These are phyloP conservation scores for Chelon auratus DNA, from an alignment of 2,797 vertebrate species.

Conservation along the genomic window DNA sequence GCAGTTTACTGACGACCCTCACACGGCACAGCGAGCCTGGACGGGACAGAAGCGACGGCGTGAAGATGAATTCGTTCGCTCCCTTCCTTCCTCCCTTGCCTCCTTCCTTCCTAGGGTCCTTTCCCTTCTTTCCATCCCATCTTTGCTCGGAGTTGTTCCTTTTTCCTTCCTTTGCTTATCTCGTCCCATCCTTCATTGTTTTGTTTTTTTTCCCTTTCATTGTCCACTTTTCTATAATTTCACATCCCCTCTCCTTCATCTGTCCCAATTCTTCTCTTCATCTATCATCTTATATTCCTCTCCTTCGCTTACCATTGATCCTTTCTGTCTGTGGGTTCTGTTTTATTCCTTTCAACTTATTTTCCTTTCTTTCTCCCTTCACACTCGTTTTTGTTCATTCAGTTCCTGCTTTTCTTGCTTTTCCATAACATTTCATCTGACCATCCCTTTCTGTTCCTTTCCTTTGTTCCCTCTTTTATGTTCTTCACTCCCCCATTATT, in stretches of 20 bases:
- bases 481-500: background rate
- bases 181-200: background rate
- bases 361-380: too few species aligned
- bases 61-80: slow-evolving; percentile 57
- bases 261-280: background rate
- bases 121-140: too few species aligned
- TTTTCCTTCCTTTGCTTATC: background rate
- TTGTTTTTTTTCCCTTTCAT: background rate
- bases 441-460: background rate
- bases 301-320: too few species aligned
- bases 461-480: background rate
- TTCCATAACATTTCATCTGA: background rate
- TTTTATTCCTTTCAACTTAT: too few species aligned
- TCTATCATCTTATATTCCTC: too few species aligned
- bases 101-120: too few species aligned
- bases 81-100: slow-evolving; percentile 21
- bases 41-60: slow-evolving; percentile 46
- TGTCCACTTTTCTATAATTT: background rate
- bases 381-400: background rate
- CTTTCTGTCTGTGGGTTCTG: too few species aligned
- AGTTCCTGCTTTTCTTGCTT: background rate
- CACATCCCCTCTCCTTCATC: background rate
- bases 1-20: slow-evolving; percentile 39
- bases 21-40: slow-evolving; percentile 42
- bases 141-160: too few species aligned